These are phyloP conservation scores for Aphrophora alni DNA, from an alignment of 2,888 invertebrate species.

Conservation along the genomic window DNA sequence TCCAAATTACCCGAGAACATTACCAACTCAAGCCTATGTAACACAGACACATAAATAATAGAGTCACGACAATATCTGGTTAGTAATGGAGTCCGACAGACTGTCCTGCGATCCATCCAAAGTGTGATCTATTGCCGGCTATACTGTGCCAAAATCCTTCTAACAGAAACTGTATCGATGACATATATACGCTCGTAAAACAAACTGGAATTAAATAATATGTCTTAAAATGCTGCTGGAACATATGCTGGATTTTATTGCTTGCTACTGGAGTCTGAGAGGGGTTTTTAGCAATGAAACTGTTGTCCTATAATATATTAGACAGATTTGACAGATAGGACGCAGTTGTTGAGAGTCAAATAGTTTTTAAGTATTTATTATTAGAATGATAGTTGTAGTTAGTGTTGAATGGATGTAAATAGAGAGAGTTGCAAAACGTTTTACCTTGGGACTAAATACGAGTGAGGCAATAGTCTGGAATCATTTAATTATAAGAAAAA, in stretches of 20 bases:
- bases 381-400: too few species aligned
- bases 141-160: neutral
- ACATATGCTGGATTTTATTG: neutral
- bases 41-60: neutral
- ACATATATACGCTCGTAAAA: neutral
- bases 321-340: too few species aligned
- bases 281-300: neutral
- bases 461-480: too few species aligned
- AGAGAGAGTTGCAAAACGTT: too few species aligned
- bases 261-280: neutral
- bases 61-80: neutral
- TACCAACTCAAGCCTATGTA: too few species aligned
- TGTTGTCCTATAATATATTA: neutral
- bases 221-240: neutral
- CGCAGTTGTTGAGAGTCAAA: too few species aligned
- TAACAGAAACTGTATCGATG: neutral
- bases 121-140: neutral
- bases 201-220: neutral
- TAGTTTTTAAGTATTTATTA: too few species aligned
- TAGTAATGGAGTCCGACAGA: neutral
- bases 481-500: too few species aligned
- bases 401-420: too few species aligned
- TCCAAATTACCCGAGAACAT: too few species aligned
- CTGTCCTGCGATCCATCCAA: neutral
- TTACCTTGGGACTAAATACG: too few species aligned